Percentiles rank a stretch among this genome's conserved stretches.
phyloP scores from a whole-genome alignment of 2,113 vertebrate genomes.

The Daubentonia madagascariensis region DNA sequence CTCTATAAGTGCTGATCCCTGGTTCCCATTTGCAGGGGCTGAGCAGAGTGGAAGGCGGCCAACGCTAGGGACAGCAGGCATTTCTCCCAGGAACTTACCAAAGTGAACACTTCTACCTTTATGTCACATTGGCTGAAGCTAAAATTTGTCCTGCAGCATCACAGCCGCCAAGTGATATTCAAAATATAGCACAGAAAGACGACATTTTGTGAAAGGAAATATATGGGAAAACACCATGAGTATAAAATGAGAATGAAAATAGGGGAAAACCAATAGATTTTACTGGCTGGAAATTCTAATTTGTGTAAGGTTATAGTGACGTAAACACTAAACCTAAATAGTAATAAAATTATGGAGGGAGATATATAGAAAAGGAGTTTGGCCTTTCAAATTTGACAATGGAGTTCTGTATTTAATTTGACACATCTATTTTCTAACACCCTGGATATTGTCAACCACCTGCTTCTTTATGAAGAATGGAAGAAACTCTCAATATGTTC shows the following conservation, averaged over 20 bases:
- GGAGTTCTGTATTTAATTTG: not conserved
- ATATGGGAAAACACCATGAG: not conserved
- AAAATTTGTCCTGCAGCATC: not conserved
- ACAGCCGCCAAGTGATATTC: not conserved
- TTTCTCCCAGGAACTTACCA: not conserved
- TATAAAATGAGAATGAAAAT: not conserved
- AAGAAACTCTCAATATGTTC: not conserved
- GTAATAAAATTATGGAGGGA: not conserved
- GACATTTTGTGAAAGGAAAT: not conserved
- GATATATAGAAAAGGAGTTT: not conserved
- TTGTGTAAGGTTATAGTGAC: not conserved
- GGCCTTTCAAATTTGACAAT: not conserved
- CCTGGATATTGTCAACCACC: not conserved
- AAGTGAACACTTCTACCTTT: not conserved
- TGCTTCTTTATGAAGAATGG: not conserved
- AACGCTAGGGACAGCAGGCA: accelerated
- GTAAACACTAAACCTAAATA: not conserved
- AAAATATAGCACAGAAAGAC: not conserved
- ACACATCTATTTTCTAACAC: accelerated
- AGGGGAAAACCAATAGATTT: not conserved
- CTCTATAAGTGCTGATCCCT: not conserved
- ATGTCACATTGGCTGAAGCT: not conserved
- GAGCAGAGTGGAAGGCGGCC: not conserved
- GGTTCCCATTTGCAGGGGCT: accelerated
- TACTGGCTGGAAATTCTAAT: not conserved